Evolutionary conservation across 2,113 vertebrate species (phyloP).

Genomic region (Dasyprocta punctata): DNA sequence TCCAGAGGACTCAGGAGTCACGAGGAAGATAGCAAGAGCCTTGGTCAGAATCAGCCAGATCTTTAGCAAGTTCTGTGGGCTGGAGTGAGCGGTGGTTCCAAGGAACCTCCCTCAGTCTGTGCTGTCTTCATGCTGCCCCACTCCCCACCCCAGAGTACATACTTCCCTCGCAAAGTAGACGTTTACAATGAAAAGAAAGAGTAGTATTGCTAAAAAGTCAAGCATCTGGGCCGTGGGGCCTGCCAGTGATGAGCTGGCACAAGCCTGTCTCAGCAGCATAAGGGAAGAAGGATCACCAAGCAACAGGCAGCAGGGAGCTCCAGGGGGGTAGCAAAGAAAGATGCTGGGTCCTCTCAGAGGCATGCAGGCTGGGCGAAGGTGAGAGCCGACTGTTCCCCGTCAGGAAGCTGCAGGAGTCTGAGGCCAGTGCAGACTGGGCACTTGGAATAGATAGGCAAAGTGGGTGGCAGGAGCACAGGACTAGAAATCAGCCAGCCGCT

Average conservation of each 20-base stretch:
- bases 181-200: background rate
- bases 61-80: background rate
- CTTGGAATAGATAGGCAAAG: background rate
- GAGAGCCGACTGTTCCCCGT: fast-evolving
- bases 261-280: background rate
- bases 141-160: background rate
- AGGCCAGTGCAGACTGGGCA: background rate
- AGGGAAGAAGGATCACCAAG: background rate
- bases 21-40: background rate
- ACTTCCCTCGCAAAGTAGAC: background rate
- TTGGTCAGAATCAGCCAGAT: background rate
- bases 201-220: background rate
- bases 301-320: background rate
- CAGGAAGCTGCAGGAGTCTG: background rate
- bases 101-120: background rate
- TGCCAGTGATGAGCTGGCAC: background rate
- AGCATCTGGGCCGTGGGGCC: background rate
- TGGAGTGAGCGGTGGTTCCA: background rate
- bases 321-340: background rate
- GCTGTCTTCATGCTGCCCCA: background rate
- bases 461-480: background rate
- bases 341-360: background rate
- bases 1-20: background rate
- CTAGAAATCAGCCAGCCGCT: background rate
- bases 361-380: background rate